Conservation (phyloP, 2,113 vertebrate species). For the Amblyopsis rosae region DNA sequence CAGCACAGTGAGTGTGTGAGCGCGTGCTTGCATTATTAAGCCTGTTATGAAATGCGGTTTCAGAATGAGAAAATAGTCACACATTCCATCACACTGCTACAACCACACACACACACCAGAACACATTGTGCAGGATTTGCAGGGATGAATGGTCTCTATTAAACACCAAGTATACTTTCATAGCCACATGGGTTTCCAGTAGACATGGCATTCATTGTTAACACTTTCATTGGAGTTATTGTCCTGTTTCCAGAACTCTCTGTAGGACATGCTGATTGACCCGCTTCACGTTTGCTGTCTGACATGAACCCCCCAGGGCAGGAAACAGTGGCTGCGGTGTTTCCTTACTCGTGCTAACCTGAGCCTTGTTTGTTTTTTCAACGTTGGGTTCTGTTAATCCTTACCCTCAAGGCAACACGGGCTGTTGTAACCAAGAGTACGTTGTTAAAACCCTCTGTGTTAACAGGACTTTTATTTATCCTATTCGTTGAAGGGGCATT, state of each 20-base stretch:
- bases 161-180: slow-evolving; percentile 36
- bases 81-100: slow-evolving; percentile 6
- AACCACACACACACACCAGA: slow-evolving; percentile 15
- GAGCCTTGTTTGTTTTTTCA: too few relatives aligned
- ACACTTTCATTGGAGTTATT: slow-evolving; percentile 1
- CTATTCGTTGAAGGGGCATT: too few relatives aligned
- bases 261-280: slow-evolving; percentile 1
- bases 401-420: too few relatives aligned
- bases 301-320: not conserved
- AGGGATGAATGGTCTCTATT: slow-evolving; percentile 49
- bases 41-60: too few relatives aligned
- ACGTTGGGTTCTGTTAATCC: too few relatives aligned
- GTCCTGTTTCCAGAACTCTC: not conserved
- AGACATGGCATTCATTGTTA: slow-evolving; percentile 28
- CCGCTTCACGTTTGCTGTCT: not conserved
- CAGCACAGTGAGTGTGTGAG: too few relatives aligned
- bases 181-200: slow-evolving; percentile 31
- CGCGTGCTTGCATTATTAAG: too few relatives aligned
- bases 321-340: not conserved
- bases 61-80: not conserved
- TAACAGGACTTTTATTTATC: too few relatives aligned
- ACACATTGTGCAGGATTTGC: slow-evolving; percentile 20
- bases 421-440: too few relatives aligned
- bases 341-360: not conserved
- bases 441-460: too few relatives aligned